These are phyloP conservation scores for Lochmaea crataegi DNA, from an alignment of 2,888 invertebrate species.

Conservation along the genomic window DNA sequence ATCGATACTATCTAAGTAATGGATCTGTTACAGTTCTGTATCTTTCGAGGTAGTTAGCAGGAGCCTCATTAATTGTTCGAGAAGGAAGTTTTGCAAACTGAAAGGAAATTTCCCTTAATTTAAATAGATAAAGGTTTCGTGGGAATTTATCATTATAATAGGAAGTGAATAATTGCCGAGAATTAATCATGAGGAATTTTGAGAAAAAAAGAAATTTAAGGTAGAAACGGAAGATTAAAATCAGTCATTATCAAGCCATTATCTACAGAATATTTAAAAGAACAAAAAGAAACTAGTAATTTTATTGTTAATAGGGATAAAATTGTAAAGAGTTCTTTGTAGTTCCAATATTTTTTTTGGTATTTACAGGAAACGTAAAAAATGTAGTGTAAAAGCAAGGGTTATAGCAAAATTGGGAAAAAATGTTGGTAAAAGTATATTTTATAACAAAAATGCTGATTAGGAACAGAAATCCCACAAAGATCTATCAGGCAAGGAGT, in stretches of 20 bases:
- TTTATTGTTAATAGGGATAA: too few relatives aligned
- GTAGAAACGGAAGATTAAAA: not conserved
- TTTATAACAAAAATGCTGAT: too few relatives aligned
- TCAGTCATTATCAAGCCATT: not conserved
- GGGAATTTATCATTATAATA: constrained; percentile 7
- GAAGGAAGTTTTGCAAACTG: constrained; percentile 4
- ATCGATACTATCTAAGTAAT: not conserved
- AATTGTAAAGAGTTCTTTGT: too few relatives aligned
- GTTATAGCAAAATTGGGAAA: too few relatives aligned
- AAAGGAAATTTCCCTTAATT: constrained; percentile 16
- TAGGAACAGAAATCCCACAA: too few relatives aligned
- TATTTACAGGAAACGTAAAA: too few relatives aligned
- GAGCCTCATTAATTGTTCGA: constrained; percentile 9
- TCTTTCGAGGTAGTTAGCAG: not conserved
- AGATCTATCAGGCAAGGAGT: too few relatives aligned
- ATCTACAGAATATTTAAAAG: not conserved
- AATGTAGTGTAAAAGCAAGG: too few relatives aligned
- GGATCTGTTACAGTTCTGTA: not conserved
- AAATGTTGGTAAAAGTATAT: too few relatives aligned
- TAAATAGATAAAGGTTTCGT: constrained; percentile 10
- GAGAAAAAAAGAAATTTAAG: constrained; percentile 3
- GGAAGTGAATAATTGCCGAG: constrained; percentile 2
- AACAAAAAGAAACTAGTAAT: too few relatives aligned
- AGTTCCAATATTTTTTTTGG: too few relatives aligned
- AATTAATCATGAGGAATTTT: constrained; percentile 3